Evolutionary conservation across 2,113 vertebrate genomes (phyloP), one percentile per base, ranked within the genome.

Genomic region (Malurus cyaneus): DNA sequence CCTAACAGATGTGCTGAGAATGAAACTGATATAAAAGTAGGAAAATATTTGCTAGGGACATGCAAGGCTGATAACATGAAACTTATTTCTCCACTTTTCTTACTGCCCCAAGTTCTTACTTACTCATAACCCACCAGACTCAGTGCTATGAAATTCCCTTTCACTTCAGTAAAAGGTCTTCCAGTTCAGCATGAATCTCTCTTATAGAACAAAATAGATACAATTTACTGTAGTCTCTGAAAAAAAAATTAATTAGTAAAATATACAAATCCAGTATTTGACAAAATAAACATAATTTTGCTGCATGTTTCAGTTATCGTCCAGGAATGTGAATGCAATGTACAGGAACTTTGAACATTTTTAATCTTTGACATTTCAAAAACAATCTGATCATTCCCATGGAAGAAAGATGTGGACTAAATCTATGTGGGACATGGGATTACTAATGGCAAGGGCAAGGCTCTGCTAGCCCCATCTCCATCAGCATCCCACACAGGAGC

Each of bases 251-350:
- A 7, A 17, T 87, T 50, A 60, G 9, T 41, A 73, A 89, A 78
- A 54, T 18, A 31, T 3, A 18, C 11, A 20, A 71, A 34, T 15
- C 1, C 4, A 14, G 3, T 42, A 49, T 82, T 54, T 56, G 17
- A 17, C 26, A 67, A 90, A 79, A 47, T 26, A 42, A 54, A 62
- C 1, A 2, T 44, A 24, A 14, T 39, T 74, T 79, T 81, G 47
- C 25, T 29, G 36, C 49, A 83, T n/a, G 5, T 59, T 85, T 60
- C 44, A 60, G 4, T 57, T 31, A 7, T 61, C 42, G 76, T 29
- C 29, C 23, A 41, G 50, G 49, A 54, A 42, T 0, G 2, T 24
- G 12, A 59, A 28, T 14, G 2, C n/a, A 20, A 31, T 4, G 2
- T n/a, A 15, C 7, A 53, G 28, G 50, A 57, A 46, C 14, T 47